Evolutionary conservation across 2,888 invertebrate species (phyloP).

Genomic region (Eulithis testata): DNA sequence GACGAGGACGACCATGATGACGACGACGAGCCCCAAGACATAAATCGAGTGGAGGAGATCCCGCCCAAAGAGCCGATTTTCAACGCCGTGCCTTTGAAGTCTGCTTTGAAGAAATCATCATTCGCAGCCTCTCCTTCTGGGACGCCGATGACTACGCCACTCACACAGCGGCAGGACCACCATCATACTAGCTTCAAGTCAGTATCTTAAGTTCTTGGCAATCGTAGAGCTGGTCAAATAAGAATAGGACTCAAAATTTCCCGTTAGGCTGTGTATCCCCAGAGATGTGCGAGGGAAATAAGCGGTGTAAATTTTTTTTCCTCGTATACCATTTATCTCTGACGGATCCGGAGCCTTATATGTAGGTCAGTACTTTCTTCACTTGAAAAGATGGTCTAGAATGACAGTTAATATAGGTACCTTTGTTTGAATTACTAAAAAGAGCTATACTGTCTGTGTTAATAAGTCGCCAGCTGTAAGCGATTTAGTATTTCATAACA

Average conservation of each 20-base stretch:
- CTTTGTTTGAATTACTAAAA: too few relatives aligned
- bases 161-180: constrained; percentile 87
- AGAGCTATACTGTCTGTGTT: too few relatives aligned
- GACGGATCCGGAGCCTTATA: too few relatives aligned
- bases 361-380: too few relatives aligned
- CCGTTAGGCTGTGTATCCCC: too few relatives aligned
- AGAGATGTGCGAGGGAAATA: too few relatives aligned
- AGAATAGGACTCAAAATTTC: neutral
- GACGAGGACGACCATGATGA: constrained; percentile 88
- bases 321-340: too few relatives aligned
- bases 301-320: too few relatives aligned
- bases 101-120: constrained; percentile 93
- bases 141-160: constrained; percentile 76
- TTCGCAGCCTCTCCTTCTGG: constrained; percentile 88
- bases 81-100: constrained; percentile 96
- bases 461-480: too few relatives aligned
- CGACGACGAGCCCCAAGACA: constrained; percentile 88
- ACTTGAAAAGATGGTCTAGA: too few relatives aligned
- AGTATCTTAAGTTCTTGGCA: constrained; percentile 50
- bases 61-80: constrained; percentile 96
- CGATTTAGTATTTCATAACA: too few relatives aligned
- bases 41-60: constrained; percentile 94
- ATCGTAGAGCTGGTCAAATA: neutral
- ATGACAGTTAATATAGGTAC: too few relatives aligned
- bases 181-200: constrained; percentile 92